Conservation (phyloP, 2,888 invertebrate genomes). For the Gastracanthus pulcherrimus region DNA sequence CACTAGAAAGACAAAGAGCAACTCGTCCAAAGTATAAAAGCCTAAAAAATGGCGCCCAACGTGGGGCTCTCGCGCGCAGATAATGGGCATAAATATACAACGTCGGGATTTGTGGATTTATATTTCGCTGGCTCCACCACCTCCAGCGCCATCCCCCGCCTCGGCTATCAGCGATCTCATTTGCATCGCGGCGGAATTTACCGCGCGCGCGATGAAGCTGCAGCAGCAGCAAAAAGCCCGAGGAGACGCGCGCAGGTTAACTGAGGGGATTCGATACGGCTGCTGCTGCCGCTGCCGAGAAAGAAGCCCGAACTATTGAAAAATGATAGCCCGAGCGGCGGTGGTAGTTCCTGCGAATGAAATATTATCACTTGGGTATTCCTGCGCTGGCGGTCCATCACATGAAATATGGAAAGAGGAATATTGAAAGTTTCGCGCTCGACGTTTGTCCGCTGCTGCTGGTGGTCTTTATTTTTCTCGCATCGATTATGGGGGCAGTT, state of each 20-base stretch:
- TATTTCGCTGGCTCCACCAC: slow-evolving; percentile 66
- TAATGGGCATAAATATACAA: slow-evolving; percentile 75
- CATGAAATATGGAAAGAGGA: too few relatives aligned
- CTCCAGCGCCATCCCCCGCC: background rate
- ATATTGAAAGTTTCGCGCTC: background rate
- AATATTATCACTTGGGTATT: slow-evolving; percentile 70
- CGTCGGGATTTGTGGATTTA: slow-evolving; percentile 72
- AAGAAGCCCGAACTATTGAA: slow-evolving; percentile 71
- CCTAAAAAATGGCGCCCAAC: background rate
- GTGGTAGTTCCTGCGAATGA: slow-evolving; percentile 66
- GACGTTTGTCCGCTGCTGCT: too few relatives aligned
- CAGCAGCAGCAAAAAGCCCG: slow-evolving; percentile 36
- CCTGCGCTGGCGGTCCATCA: too few relatives aligned
- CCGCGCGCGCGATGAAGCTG: slow-evolving; percentile 62
- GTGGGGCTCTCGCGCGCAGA: slow-evolving; percentile 58
- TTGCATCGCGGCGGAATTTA: slow-evolving; percentile 74
- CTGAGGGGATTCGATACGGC: too few relatives aligned
- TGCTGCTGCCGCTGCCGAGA: too few relatives aligned
- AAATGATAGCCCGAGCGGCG: slow-evolving; percentile 71
- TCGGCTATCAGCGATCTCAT: slow-evolving; percentile 73
- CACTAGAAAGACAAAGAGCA: background rate
- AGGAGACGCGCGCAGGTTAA: too few relatives aligned
- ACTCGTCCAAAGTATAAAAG: background rate
- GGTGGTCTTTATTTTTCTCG: too few relatives aligned
- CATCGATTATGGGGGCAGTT: too few relatives aligned